These are phyloP conservation scores for Arizona elegans DNA, from an alignment of 2,113 vertebrate genomes.

Conservation along the genomic window DNA sequence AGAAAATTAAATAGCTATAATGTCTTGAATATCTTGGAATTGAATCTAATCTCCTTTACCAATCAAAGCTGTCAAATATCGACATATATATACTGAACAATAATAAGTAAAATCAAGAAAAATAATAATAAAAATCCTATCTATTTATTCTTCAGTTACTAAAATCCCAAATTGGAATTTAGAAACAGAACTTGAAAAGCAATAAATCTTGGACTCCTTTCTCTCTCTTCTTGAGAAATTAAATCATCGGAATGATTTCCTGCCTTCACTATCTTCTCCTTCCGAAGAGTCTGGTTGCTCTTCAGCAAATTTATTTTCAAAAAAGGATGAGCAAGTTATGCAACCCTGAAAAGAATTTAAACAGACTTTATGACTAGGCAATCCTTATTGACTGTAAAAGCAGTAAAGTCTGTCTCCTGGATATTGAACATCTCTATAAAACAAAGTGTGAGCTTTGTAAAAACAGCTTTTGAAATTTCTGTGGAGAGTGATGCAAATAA, in stretches of 20 bases:
- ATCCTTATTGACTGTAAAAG: background rate
- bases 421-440: background rate
- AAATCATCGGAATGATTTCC: background rate
- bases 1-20: background rate
- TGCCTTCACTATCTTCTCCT: background rate
- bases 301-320: background rate
- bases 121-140: background rate
- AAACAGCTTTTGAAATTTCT: background rate
- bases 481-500: background rate
- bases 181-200: background rate
- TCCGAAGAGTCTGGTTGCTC: background rate
- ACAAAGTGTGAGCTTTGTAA: background rate
- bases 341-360: background rate
- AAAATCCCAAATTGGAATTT: background rate
- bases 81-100: background rate
- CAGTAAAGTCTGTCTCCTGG: background rate
- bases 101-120: background rate
- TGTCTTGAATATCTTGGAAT: background rate
- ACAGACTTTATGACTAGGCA: background rate
- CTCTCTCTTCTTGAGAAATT: background rate
- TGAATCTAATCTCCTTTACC: background rate
- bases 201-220: background rate
- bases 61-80: background rate
- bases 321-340: background rate
- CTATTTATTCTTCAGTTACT: background rate